Base-by-base conservation (phyloP, 1,140 invertebrate species). In the Thalassaphorura encarpata region DNA sequence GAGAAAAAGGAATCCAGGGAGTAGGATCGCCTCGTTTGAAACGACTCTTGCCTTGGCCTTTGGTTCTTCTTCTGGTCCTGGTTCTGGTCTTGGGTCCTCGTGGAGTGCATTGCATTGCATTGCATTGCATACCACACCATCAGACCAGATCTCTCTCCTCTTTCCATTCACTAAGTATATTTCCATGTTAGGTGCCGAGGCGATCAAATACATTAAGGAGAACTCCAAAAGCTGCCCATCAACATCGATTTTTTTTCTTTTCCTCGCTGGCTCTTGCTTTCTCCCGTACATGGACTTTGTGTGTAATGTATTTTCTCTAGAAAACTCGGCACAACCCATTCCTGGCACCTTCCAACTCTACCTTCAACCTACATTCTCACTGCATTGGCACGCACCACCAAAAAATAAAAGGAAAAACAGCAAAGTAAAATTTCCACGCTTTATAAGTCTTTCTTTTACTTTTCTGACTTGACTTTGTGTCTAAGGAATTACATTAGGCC, bases 151-250 rank as follows among this genome's bases (percentile, higher is more conserved):
- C 19, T 19, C 5, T n/a, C n/a, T n/a, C 28, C 42, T 47, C 21
- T 6, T 52, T 46, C 39, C 48, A 3, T 51, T 41, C 29, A 18
- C 55, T 53, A 53, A 58, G 56, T 58, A 58, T 53, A 47, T 58
- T 58, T 58, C 41, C 56, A 39, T 58, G 56, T 58, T 40, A 43
- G 56, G 50, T 58, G 49, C 49, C 50, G 21, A 33, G 51, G 48
- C 41, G 47, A 60, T 54, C 47, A 41, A 42, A 52, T 42, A 15
- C 51, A 41, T 52, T 19, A 42, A 52, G 24, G 39, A 52, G 21
- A 52, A 43, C 8, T 23, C 31, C 6, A 42, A 19, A 45, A 58
- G 28, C 27, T 52, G 39, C 49, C 49, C 56, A 58, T 57, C 55
- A 51, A 50, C 24, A 57, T 57, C 55, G 55, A 57, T 58, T 53